Base-by-base conservation (phyloP, 2,888 invertebrate genomes). In the Callinectes sapidus region DNA sequence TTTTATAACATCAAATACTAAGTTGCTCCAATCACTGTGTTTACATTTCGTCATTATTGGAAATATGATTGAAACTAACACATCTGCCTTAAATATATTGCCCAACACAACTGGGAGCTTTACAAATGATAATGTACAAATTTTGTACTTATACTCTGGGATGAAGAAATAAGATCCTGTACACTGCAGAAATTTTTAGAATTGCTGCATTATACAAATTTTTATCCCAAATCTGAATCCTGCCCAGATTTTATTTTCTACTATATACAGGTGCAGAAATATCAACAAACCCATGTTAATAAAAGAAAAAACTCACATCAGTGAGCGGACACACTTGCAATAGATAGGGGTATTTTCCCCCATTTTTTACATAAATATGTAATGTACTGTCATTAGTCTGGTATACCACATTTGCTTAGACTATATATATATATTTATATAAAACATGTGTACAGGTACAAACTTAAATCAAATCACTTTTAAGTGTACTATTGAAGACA, bases 101-200 rank as follows among this genome's bases (percentile, higher is more conserved):
- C 77, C 85, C 87, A 87, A 85, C 61, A 86, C 23, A 35, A 89
- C 42, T 54, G 48, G 54, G 77, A 48, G 55, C 71, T 54, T 89
- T 92, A 71, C 92, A 91, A 87, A 91, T 91, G 42, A 92, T 92
- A 87, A 91, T 87, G 89, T 89, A 92, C 54, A 81, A 89, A 89
- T 92, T 92, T 92, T 92, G 92, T 92, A 92, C 92, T 92, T 89
- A 85, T 61, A 89, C 86, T 89, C 89, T 89, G 81, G 71, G 71
- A 32, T 54, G 87, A 87, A 87, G 42, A 87, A 54, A 48, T 48
- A 48, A 54, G 42, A 32, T 54, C 55, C 48, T 87, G 55, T 87
- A 87, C 87, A 87, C 55, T 28, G 55, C 55, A 87, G 48, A 1
- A 54, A 48, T 48, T 48, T 48, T 54, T 48, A 3, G 14, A 71